Percentiles rank a stretch among this genome's conserved stretches.
phyloP scores from a whole-genome alignment of 2,888 invertebrate species.

The Eilema sororculum region DNA sequence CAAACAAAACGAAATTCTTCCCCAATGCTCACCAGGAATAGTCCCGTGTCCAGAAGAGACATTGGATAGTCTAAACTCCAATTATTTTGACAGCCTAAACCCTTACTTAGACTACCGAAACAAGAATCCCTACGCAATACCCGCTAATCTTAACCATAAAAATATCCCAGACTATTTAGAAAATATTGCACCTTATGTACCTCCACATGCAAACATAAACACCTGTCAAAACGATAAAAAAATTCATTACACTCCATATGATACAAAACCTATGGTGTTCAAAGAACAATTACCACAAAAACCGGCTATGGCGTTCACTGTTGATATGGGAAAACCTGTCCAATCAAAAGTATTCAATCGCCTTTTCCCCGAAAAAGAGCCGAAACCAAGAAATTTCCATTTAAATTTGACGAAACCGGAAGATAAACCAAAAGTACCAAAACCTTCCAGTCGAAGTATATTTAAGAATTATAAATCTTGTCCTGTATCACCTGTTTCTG shows the following conservation, averaged over 20 bases:
- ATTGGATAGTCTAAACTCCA: constrained; percentile 78
- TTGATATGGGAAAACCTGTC: constrained; percentile 73
- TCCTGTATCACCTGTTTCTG: constrained; percentile 93
- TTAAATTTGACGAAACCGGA: constrained; percentile 71
- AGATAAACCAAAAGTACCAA: constrained; percentile 73
- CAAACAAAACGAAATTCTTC: constrained; percentile 50
- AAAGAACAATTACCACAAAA: constrained; percentile 74
- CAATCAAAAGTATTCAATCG: constrained; percentile 81
- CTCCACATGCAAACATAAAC: constrained; percentile 76
- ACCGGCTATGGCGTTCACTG: constrained; percentile 67
- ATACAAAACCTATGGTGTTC: constrained; percentile 69
- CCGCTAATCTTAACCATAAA: constrained; percentile 80
- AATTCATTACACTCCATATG: constrained; percentile 63
- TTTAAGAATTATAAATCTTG: constrained; percentile 91
- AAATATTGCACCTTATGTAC: constrained; percentile 72
- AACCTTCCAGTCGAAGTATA: constrained; percentile 83
- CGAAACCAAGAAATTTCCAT: constrained; percentile 77
- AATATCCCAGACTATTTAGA: constrained; percentile 74
- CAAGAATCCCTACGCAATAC: constrained; percentile 85
- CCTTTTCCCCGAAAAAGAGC: constrained; percentile 75
- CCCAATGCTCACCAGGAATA: constrained; percentile 77
- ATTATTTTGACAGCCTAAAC: constrained; percentile 82
- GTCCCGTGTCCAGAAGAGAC: constrained; percentile 72
- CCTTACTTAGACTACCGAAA: constrained; percentile 74
- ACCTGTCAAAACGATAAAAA: constrained; percentile 57